Base-by-base conservation (phyloP, 2,888 invertebrate species). In the Salpingus planirostris region DNA sequence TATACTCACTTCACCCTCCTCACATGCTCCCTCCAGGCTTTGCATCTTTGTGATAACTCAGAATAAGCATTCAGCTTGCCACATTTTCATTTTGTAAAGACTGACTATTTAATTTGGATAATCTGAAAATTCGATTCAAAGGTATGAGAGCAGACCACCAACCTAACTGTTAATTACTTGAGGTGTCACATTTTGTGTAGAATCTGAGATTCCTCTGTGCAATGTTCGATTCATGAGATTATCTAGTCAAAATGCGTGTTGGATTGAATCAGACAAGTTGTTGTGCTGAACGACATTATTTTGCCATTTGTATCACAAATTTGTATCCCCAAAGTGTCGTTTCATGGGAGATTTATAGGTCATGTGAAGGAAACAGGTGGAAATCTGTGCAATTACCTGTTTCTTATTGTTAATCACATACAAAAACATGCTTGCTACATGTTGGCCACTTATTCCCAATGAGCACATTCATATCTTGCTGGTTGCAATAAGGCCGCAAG, bases 21-120 rank as follows among this genome's bases (percentile, higher is more conserved):
- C 72, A 68, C 71, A 72, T 70, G 71, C 71, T 65, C 72, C 71
- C 66, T 73, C 73, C 70, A 73, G 68, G 68, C 73, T 74, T 73
- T 74, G 74, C 75, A 75, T 75, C 66, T 68, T 75, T 73, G 55
- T 52, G 50, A 53, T 43, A 50, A 50, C 56, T 57, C 48, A 47
- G 46, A 58, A 61, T 59, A 58, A 63, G 61, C 66, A 66, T 66
- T 61, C 65, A 66, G 64, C 54, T 55, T 57, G 52, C 55, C 55
- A 56, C 57, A 62, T 54, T 47, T 51, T 44, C 43, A 43, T 46
- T 50, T 47, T 39, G 33, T 43, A 30, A 30, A 40, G 13, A 27
- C 24, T 28, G 29, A 36, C 31, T 33, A 24, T 25, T 28, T 18
- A 21, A 21, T 24, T n/a, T 24, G 13, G 13, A 29, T 12, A 32